Conservation (phyloP, 2,888 invertebrate species). For the Bembecia ichneumoniformis region DNA sequence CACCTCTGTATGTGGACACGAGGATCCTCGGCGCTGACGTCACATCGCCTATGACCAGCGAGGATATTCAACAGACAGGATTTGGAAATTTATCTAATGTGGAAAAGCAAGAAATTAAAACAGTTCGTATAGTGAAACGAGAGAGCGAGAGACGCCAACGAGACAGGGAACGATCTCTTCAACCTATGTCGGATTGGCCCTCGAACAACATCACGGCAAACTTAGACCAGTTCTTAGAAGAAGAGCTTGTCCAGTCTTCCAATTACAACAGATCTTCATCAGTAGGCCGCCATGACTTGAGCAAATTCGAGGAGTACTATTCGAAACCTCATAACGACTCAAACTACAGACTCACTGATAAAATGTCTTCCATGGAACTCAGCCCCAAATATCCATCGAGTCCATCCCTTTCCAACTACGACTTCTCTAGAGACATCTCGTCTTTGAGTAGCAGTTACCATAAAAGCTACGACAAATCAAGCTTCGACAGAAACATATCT, state of each 20-base stretch:
- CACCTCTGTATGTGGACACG: conserved; percentile 82
- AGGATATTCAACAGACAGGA: conserved; percentile 49
- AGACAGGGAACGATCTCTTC: conserved; percentile 79
- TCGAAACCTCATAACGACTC: conserved; percentile 32
- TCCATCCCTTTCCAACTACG: conserved; percentile 61
- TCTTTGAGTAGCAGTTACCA: conserved; percentile 57
- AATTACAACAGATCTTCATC: conserved; percentile 66
- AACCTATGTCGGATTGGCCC: conserved; percentile 64
- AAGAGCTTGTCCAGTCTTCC: conserved; percentile 52
- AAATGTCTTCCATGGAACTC: conserved; percentile 41
- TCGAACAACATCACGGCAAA: conserved; percentile 49
- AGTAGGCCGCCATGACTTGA: conserved; percentile 59
- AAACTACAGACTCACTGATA: conserved; percentile 42
- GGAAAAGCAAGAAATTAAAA: conserved; percentile 92
- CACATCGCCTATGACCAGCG: conserved; percentile 52
- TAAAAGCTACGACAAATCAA: conserved; percentile 49
- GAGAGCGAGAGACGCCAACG: conserved; percentile 90
- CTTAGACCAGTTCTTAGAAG: conserved; percentile 63
- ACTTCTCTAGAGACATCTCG: conserved; percentile 56
- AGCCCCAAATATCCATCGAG: conserved; percentile 64
- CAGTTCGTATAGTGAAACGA: conserved; percentile 92
- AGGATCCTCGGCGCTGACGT: conserved; percentile 43
- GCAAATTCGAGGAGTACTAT: conserved; percentile 52
- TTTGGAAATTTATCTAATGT: conserved; percentile 76
- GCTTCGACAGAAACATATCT: conserved; percentile 49